Base-by-base conservation (phyloP, 2,888 invertebrate species). In the Sylvicola cinctus region DNA sequence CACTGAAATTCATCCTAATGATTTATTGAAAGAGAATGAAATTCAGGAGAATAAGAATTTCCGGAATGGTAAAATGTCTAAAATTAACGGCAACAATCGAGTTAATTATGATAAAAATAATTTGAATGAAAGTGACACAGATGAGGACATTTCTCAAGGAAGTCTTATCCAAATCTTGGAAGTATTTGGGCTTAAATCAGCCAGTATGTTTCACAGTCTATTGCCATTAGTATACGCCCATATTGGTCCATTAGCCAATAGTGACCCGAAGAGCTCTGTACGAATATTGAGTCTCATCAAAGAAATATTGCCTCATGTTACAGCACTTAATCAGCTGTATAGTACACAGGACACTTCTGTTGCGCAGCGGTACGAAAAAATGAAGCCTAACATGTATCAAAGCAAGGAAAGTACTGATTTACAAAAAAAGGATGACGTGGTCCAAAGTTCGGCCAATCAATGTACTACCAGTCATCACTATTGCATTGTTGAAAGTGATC, bases 401-500 rank as follows among this genome's bases (percentile, higher is more conserved):
- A 48, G 36, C 41, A 41, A 39, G 28, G 14, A 28, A 13, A 28
- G 14, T 6, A 5, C 28, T 13, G 28, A 28, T 28, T 20, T 20
- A 20, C 20, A 20, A 8, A 20, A 20, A 8, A 20, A 20, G 20
- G 20, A 20, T 20, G 20, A 20, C 20, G 20, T 20, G 8, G 20
- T 8, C 8, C 20, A 20, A 8, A 28, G n/a, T 15, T 51, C 34
- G 45, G 49, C 36, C 10, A 42, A 44, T 34, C 46, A 49, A 12
- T 51, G 55, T 33, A 85, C 84, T 16, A 83, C 85, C 2, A 80
- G 84, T 38, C 74, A 78, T 48, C 83, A 84, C 59, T 90, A 85
- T 52, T 80, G 87, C 4, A 75, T 85, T 66, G 73, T 91, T 2
- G 95, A 96, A 60, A 91, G 91, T 52, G 90, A 91, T 28, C 96